Evolutionary conservation across 1,140 invertebrate species (phyloP), one percentile per base, ranked within the genome.

Genomic region (Metaphire vulgaris): DNA sequence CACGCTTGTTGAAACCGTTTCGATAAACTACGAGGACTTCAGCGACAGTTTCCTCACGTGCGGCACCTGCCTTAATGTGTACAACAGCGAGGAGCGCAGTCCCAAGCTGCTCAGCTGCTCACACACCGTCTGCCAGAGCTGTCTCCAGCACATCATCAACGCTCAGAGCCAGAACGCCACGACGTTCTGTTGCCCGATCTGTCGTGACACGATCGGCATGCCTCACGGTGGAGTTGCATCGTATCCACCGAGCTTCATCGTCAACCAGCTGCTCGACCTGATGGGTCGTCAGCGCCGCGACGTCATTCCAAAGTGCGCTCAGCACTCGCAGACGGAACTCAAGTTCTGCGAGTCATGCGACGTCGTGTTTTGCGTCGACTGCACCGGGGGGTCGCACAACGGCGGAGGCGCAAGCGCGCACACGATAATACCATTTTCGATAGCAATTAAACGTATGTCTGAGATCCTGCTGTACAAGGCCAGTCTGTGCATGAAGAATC

Each of bases 21-120:
- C 93, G 87, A 96, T 98, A 86, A 96, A 97, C 88, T 96, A 96
- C 88, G 94, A 97, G 87, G 95, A 97, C 86, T 98, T 98, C 88
- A 97, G 94, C 82, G 95, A 97, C 86, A 96, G 93, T 86, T 98
- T 97, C 87, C 90, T 98, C 81, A 98, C 96, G 6, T 98, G 96
- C 85, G 93, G 94, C 79, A 97, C 95, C 69, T 97, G 96, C 87
- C 89, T 98, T 78, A 83, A 83, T 77, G 90, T 92, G 81, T 96
- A 95, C 82, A 93, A 97, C 88, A 92, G 92, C 21, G 89, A 89
- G 64, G 94, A 96, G 83, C 94, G 96, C 82, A 94, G 92, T 28
- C 95, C 95, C 1, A 97, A 97, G 85, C 89, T 98, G 68, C 87
- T 98, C 70, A 93, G 93, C 78, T 98, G 95, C 85, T 97, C 95